These are phyloP conservation scores for Pandion haliaetus DNA, from an alignment of 2,113 vertebrate species.

Conservation along the genomic window DNA sequence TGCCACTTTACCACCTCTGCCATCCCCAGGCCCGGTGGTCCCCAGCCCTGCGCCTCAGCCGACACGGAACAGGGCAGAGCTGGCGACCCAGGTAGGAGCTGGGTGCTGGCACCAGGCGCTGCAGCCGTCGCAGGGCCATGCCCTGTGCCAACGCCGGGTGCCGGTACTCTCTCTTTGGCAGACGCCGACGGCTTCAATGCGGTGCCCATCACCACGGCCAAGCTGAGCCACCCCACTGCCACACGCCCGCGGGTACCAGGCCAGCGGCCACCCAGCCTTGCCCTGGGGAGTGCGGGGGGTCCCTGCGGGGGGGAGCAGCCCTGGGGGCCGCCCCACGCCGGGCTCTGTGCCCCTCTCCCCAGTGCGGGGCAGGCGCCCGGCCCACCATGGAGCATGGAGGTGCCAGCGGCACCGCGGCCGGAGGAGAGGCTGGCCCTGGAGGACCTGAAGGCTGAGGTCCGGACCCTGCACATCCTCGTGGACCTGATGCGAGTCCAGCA, in stretches of 20 bases:
- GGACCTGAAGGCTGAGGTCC: constrained; percentile 33
- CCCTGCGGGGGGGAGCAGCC: neutral
- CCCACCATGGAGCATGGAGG: fast-evolving
- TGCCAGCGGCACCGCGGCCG: fast-evolving
- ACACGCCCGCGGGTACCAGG: neutral
- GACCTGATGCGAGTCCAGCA: constrained; percentile 55
- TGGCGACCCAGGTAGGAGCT: neutral
- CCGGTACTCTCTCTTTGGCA: neutral
- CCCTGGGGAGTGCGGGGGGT: fast-evolving
- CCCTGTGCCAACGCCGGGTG: fast-evolving
- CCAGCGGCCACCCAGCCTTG: constrained; percentile 16
- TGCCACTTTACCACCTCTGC: neutral
- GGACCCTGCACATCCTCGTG: constrained; percentile 51
- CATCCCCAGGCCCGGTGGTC: neutral
- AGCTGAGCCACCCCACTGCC: constrained; percentile 36
- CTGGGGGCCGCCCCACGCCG: neutral
- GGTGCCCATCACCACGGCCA: neutral
- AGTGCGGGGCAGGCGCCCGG: fast-evolving
- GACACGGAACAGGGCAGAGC: neutral
- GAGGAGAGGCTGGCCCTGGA: neutral
- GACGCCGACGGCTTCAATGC: neutral
- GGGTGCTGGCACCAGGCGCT: fast-evolving
- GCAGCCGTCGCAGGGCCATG: fast-evolving
- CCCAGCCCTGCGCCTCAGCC: neutral
- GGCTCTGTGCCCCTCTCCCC: neutral